Percentiles rank a stretch among this genome's conserved stretches.
Evolutionary conservation across 2,113 vertebrate genomes (phyloP).

Genomic region (Trichomycterus rosablanca): DNA sequence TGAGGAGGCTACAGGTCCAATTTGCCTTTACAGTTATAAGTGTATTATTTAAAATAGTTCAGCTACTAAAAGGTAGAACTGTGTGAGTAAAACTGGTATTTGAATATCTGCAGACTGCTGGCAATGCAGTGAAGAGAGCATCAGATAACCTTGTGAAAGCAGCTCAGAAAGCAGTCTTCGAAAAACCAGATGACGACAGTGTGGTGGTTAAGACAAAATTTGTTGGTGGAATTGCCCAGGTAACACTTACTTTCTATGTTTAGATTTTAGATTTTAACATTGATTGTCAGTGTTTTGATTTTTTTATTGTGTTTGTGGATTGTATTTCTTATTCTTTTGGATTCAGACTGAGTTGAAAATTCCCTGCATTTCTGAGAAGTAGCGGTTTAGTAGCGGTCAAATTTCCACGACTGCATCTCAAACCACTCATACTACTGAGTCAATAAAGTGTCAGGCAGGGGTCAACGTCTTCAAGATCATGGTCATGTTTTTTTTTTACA

Average conservation of each 20-base stretch:
- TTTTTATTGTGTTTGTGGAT: neutral
- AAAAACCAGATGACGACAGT: slow-evolving; percentile 87
- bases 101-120: too few relatives aligned
- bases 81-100: too few relatives aligned
- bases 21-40: neutral
- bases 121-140: slow-evolving; percentile 95
- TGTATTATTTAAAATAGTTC: too few relatives aligned
- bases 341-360: slow-evolving; percentile 13
- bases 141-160: slow-evolving; percentile 97
- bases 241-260: slow-evolving; percentile 54
- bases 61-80: too few relatives aligned
- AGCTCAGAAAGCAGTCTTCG: slow-evolving; percentile 95
- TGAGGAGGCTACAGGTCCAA: slow-evolving; percentile 90
- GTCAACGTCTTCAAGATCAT: too few relatives aligned
- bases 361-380: slow-evolving; percentile 44
- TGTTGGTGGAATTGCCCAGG: slow-evolving; percentile 97
- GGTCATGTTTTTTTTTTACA: too few relatives aligned
- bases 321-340: neutral
- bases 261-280: too few relatives aligned
- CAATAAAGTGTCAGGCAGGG: too few relatives aligned
- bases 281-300: too few relatives aligned
- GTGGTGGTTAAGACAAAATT: slow-evolving; percentile 97
- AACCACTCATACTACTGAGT: too few relatives aligned
- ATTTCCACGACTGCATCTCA: slow-evolving; percentile 37
- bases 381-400: slow-evolving; percentile 50